Evolutionary conservation across 2,888 invertebrate genomes (phyloP), one percentile per base, ranked within the genome.

Genomic region (Cloeon dipterum): DNA sequence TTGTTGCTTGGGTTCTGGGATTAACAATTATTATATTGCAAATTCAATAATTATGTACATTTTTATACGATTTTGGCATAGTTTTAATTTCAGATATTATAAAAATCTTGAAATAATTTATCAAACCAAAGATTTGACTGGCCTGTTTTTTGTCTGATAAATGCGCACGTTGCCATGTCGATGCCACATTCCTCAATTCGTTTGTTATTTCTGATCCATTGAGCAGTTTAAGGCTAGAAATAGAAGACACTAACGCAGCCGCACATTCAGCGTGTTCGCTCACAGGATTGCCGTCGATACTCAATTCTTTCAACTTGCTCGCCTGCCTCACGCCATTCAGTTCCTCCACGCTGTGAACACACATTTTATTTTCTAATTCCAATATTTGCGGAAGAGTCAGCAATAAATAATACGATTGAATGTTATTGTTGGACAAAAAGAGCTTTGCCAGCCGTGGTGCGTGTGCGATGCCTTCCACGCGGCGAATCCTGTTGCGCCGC

Each of bases 271-370:
- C 74, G n/a, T 70, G 74, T 42, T 77, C 54, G 16, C 76, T 74
- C 8, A 85, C 71, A 1, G 83, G 82, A 58, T 85, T 85, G 42
- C 77, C 78, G 52, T 83, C 89, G 40, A 91, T 68, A 16, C 85
- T 76, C 34, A 91, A 69, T 58, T 89, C 89, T 39, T 70, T 65
- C 33, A 89, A 64, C 40, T 74, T 72, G 7, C 65, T 59, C 1
- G 81, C 77, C 55, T 82, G 76, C 19, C 75, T 75, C 40, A 89
- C 59, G 42, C 79, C 77, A 35, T 74, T 70, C 57, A 89, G 78
- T 50, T 88, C 86, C 52, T 88, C 88, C 44, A 88, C 74, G 50
- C 79, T 78, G 52, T 39, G 57, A 41, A n/a, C n/a, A n/a, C n/a
- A n/a, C n/a, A n/a, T n/a, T n/a, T n/a, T n/a, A n/a, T 25, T 40